Percentiles rank a stretch among this genome's conserved stretches.
phyloP scores from a whole-genome alignment of 2,888 invertebrate genomes.

The Limenitis camilla region DNA sequence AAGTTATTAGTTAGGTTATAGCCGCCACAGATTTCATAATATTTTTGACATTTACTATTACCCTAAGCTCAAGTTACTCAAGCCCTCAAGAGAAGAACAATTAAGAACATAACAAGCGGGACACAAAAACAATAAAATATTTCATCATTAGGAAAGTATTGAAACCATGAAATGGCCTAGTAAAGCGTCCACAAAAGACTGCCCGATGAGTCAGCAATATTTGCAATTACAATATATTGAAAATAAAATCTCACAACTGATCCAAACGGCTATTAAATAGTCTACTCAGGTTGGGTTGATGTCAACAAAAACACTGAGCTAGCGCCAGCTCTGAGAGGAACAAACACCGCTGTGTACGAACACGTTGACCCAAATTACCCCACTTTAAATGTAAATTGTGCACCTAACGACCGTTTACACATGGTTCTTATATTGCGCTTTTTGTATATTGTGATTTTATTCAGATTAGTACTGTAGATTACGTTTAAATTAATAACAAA shows the following conservation, averaged over 20 bases:
- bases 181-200: background rate
- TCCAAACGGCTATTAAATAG: background rate
- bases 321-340: conserved; percentile 12
- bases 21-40: too few species aligned
- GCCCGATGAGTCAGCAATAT: background rate
- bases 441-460: conserved; percentile 24
- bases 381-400: conserved; percentile 65
- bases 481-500: background rate
- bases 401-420: conserved; percentile 35
- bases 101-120: too few species aligned
- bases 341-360: conserved; percentile 20
- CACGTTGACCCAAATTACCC: conserved; percentile 45
- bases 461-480: background rate
- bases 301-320: conserved; percentile 9
- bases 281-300: background rate
- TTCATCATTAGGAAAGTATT: too few species aligned
- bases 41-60: too few species aligned
- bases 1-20: too few species aligned
- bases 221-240: conserved; percentile 1
- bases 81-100: too few species aligned
- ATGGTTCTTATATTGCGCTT: conserved; percentile 19
- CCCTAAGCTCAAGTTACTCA: too few species aligned
- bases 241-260: background rate
- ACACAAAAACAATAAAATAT: too few species aligned
- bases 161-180: too few species aligned